phyloP scores from a whole-genome alignment of 23 tunicate species.

The Ascidia mentula region DNA sequence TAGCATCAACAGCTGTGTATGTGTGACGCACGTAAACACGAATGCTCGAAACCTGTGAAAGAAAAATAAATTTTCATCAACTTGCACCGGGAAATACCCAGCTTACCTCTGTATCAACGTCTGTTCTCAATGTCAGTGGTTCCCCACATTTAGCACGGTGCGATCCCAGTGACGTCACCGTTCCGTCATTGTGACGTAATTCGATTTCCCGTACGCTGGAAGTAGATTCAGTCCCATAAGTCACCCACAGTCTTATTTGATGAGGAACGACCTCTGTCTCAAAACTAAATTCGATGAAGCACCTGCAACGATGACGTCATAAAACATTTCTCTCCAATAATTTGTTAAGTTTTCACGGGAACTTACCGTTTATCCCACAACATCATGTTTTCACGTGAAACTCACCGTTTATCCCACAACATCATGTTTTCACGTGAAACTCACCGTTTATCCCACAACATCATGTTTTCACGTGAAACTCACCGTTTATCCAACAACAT shows the following conservation, averaged over 20 bases:
- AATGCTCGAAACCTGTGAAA: not conserved
- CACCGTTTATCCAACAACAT: not conserved
- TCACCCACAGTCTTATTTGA: conserved; percentile 15
- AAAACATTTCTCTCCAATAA: too few relatives aligned
- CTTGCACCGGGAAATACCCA: not conserved
- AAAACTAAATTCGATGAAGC: conserved; percentile 21
- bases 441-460: not conserved
- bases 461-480: not conserved
- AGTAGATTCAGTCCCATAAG: conserved; percentile 22
- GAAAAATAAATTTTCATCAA: not conserved
- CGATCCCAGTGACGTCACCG: conserved; percentile 8
- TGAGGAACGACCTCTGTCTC: conserved; percentile 11
- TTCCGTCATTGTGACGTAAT: conserved; percentile 16
- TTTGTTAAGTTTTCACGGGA: too few relatives aligned
- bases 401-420: not conserved
- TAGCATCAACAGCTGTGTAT: conserved; percentile 33
- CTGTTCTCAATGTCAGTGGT: conserved; percentile 14
- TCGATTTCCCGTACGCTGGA: conserved; percentile 16
- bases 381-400: not conserved
- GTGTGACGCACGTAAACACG: conserved; percentile 21
- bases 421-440: not conserved
- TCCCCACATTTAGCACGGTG: conserved; percentile 19
- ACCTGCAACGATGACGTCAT: conserved; percentile 3
- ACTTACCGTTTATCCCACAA: too few relatives aligned
- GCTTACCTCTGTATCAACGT: not conserved